Percentiles rank a stretch among this genome's conserved stretches.
Evolutionary conservation across 2,888 invertebrate genomes (phyloP).

Genomic region (Nomada hirtipes): DNA sequence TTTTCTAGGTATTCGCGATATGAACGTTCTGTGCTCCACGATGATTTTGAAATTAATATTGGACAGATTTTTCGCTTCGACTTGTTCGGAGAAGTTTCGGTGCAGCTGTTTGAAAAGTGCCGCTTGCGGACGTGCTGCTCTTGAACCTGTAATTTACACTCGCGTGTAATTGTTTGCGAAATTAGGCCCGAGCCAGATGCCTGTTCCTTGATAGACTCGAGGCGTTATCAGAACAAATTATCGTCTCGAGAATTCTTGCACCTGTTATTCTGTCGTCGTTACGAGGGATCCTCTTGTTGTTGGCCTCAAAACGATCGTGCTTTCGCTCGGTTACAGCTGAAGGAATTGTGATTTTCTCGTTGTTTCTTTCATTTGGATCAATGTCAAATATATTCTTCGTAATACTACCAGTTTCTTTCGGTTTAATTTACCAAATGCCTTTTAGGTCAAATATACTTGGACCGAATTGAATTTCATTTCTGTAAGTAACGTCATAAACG

Average conservation of each 20-base stretch:
- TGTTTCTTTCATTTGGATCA: not conserved
- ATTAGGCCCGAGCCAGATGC: constrained; percentile 22
- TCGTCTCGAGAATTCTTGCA: not conserved
- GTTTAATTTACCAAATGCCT: too few relatives aligned
- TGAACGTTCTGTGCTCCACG: not conserved
- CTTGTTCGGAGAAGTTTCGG: not conserved
- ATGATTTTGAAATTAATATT: not conserved
- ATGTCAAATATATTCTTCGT: too few relatives aligned
- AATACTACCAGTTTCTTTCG: not conserved
- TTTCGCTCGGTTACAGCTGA: too few relatives aligned
- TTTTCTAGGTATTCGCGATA: not conserved
- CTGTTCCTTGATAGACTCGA: not conserved
- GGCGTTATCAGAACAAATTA: constrained; percentile 6
- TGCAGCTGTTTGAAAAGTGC: not conserved
- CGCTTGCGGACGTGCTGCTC: not conserved
- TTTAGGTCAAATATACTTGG: not conserved
- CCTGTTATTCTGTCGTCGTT: not conserved
- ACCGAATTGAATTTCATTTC: not conserved
- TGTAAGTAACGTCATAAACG: not conserved
- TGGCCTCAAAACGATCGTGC: not conserved
- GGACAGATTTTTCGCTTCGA: not conserved
- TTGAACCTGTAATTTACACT: constrained; percentile 18
- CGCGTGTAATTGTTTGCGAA: constrained; percentile 32
- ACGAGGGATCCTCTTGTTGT: not conserved
- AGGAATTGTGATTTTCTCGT: not conserved